Conservation (phyloP, 2,113 vertebrate genomes). For the Rhinogobius similis region DNA sequence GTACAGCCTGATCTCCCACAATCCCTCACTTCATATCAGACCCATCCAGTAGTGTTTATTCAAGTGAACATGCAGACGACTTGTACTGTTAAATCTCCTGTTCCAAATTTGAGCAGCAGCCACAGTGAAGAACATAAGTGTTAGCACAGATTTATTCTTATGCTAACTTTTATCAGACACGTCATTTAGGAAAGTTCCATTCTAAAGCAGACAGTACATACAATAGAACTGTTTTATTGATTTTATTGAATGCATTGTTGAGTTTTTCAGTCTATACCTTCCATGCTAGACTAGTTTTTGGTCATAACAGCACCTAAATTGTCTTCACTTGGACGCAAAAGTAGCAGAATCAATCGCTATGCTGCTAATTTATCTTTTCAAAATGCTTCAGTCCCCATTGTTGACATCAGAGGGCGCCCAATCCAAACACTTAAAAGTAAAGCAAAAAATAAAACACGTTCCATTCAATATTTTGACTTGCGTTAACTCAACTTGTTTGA, state of each 20-base stretch:
- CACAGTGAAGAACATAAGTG: conserved; percentile 36
- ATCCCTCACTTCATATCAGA: conserved; percentile 55
- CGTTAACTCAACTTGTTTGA: neutral
- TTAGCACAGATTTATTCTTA: conserved; percentile 12
- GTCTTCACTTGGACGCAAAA: no score
- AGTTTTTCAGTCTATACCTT: no score
- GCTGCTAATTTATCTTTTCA: no score
- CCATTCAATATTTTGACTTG: neutral
- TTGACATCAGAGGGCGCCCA: no score
- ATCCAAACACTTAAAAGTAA: no score
- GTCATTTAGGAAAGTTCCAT: neutral
- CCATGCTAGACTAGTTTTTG: no score
- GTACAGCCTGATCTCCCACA: conserved; percentile 44
- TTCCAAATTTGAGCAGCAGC: conserved; percentile 39
- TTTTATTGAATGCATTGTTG: no score
- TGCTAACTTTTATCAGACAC: neutral
- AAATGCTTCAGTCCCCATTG: no score
- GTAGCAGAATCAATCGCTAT: no score
- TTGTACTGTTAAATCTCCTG: conserved; percentile 58
- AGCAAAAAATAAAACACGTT: no score
- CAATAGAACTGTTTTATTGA: neutral
- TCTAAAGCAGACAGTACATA: neutral
- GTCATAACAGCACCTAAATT: no score
- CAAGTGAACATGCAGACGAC: conserved; percentile 39
- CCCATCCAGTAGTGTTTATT: conserved; percentile 52